A percentile compares a stretch with the other conserved stretches of the same genome.
Conservation (phyloP, 2,888 invertebrate genomes). For the Fissipunctia ypsillon region DNA sequence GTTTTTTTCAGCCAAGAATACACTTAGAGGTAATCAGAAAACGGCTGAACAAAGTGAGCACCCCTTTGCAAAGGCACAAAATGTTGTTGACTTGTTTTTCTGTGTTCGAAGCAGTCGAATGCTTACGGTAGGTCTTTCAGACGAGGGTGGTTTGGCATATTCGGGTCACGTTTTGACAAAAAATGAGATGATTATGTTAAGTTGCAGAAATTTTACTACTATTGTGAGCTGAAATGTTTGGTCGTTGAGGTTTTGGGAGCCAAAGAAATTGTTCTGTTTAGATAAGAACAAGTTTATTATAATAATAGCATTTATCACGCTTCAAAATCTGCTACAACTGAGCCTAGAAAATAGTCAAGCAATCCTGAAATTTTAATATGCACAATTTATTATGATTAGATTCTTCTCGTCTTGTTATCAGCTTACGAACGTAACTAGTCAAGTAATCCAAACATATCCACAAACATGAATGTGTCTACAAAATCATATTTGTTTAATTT, state of each 20-base stretch:
- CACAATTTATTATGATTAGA: not conserved
- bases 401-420: not conserved
- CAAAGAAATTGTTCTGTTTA: constrained; percentile 11
- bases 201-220: constrained; percentile 55
- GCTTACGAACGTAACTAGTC: not conserved
- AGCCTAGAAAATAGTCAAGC: not conserved
- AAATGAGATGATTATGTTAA: constrained; percentile 64
- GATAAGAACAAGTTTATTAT: constrained; percentile 10
- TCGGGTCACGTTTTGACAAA: constrained; percentile 58
- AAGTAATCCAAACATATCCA: not conserved
- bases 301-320: constrained; percentile 1
- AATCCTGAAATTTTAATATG: not conserved
- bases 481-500: not conserved
- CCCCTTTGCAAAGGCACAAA: constrained; percentile 40
- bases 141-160: constrained; percentile 32
- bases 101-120: constrained; percentile 53
- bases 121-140: constrained; percentile 50
- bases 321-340: not conserved
- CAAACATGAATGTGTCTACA: not conserved
- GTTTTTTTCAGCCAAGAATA: constrained; percentile 72
- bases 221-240: constrained; percentile 50
- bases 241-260: constrained; percentile 32
- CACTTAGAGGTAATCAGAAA: constrained; percentile 62
- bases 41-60: constrained; percentile 47
- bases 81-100: constrained; percentile 58